phyloP scores from a whole-genome alignment of 2,797 vertebrate genomes.

The Clarias laeviceps region DNA sequence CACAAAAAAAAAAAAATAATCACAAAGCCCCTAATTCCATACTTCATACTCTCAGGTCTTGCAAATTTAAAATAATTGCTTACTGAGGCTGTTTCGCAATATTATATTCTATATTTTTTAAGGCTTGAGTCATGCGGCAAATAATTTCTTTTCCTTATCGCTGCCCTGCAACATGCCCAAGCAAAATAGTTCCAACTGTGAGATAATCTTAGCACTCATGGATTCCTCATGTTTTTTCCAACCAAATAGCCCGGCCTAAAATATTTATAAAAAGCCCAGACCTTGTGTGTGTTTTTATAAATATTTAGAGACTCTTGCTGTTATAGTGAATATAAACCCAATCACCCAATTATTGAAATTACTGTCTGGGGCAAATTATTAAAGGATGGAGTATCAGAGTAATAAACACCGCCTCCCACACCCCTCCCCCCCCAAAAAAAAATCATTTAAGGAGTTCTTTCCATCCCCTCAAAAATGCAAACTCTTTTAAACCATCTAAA shows the following conservation, averaged over 20 bases:
- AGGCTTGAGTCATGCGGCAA: constrained; percentile 7
- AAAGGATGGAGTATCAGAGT: not conserved
- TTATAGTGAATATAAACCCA: constrained; percentile 4
- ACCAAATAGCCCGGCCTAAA: constrained; percentile 17
- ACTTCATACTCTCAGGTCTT: not conserved
- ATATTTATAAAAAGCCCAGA: constrained; percentile 29
- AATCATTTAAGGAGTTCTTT: constrained; percentile 11
- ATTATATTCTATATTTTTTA: constrained; percentile 21
- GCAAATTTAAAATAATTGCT: constrained; percentile 25
- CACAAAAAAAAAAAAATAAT: not conserved
- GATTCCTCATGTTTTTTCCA: constrained; percentile 26
- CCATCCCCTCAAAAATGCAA: not conserved
- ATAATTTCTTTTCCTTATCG: constrained; percentile 39
- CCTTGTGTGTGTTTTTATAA: constrained; percentile 6
- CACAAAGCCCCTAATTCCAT: not conserved
- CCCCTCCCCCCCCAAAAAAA: not conserved
- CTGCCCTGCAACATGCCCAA: constrained; percentile 22
- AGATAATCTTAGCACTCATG: constrained; percentile 31
- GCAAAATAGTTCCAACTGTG: constrained; percentile 34
- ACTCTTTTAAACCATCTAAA: constrained; percentile 60
- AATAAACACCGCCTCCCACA: not conserved
- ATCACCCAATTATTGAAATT: constrained; percentile 22
- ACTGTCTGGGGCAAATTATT: constrained; percentile 9
- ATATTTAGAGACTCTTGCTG: constrained; percentile 20
- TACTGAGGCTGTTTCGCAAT: constrained; percentile 24